These are phyloP conservation scores for Murina feae DNA, from an alignment of 2,113 vertebrate species.

Conservation along the genomic window DNA sequence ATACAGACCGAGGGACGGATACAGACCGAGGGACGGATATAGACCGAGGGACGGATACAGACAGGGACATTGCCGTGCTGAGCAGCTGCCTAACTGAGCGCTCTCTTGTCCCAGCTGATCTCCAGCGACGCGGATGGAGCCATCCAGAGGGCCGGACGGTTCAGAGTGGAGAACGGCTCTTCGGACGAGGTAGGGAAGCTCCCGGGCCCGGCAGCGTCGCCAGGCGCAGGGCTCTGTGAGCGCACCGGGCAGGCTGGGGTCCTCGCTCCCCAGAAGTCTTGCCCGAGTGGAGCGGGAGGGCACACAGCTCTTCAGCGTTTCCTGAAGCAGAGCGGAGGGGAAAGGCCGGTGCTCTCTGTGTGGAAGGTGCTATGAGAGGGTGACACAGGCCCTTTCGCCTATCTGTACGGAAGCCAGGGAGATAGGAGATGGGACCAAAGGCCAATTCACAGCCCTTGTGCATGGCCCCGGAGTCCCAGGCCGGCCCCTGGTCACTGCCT, in stretches of 20 bases:
- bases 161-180: slow-evolving; percentile 97
- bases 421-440: background rate
- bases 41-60: background rate
- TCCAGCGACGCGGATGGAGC: slow-evolving; percentile 98
- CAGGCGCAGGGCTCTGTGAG: background rate
- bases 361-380: background rate
- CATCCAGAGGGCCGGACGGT: slow-evolving; percentile 97
- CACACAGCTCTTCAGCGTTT: background rate
- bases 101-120: slow-evolving; percentile 87
- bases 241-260: background rate
- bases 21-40: background rate
- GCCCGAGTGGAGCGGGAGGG: background rate
- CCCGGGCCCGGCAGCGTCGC: background rate
- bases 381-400: background rate
- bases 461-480: background rate
- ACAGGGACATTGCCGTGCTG: background rate
- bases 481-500: background rate
- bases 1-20: background rate
- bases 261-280: background rate
- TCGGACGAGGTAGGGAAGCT: slow-evolving; percentile 88
- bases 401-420: background rate
- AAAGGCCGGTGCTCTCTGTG: background rate
- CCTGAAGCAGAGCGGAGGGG: background rate
- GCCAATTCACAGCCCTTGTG: background rate
- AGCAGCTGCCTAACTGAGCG: background rate